Evolutionary conservation across 2,797 vertebrate genomes (phyloP).

Genomic region (Poeciliopsis gracilis): DNA sequence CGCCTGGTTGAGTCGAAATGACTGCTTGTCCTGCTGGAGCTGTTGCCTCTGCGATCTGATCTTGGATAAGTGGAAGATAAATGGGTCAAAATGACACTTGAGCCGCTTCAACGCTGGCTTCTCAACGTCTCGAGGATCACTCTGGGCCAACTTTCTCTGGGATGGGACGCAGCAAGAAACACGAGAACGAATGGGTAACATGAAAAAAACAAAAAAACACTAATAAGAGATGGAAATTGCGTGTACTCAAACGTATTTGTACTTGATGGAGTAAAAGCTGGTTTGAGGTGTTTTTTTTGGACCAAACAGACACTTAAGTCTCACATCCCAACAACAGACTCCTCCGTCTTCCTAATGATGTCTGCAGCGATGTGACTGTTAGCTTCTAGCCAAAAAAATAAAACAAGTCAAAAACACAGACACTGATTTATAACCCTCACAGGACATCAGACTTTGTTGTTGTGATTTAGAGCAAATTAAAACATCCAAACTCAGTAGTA

Average conservation of each 20-base stretch:
- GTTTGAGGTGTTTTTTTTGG: not conserved
- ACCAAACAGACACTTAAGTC: not conserved
- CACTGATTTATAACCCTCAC: not conserved
- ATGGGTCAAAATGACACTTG: not conserved
- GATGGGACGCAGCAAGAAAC: not conserved
- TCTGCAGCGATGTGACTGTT: not conserved
- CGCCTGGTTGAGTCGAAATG: not conserved
- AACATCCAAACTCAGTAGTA: not conserved
- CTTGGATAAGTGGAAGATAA: not conserved
- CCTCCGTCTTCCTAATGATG: not conserved
- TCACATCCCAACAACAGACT: not conserved
- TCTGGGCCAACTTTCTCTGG: not conserved
- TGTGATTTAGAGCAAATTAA: not conserved
- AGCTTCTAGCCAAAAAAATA: not conserved
- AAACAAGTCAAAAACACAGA: no score
- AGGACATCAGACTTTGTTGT: not conserved
- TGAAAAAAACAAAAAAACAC: no score
- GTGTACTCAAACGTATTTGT: not conserved
- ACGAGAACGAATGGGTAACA: not conserved
- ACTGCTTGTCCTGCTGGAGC: not conserved
- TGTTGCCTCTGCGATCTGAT: not conserved
- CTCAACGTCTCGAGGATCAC: not conserved
- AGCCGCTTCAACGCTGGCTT: not conserved
- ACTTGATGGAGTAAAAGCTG: not conserved
- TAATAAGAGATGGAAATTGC: not conserved